phyloP scores from a whole-genome alignment of 2,888 invertebrate species.

The Megamerina dolium region DNA sequence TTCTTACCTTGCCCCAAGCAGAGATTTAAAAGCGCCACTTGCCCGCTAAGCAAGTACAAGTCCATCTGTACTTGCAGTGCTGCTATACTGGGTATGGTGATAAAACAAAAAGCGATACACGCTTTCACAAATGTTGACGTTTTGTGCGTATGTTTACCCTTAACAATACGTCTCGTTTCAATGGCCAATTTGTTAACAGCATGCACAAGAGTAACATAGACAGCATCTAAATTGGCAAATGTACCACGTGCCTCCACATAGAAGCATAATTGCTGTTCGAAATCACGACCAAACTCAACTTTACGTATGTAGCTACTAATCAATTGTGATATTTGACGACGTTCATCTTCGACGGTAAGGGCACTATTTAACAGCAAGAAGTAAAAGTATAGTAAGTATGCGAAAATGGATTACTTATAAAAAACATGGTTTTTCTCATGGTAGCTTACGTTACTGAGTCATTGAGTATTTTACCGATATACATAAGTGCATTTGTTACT shows the following conservation, averaged over 20 bases:
- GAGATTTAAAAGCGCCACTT: slow-evolving; percentile 81
- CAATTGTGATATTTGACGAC: slow-evolving; percentile 74
- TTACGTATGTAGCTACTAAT: slow-evolving; percentile 74
- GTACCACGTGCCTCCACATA: slow-evolving; percentile 87
- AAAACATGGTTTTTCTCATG: background rate
- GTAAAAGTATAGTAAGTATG: too few species aligned
- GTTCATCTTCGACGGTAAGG: slow-evolving; percentile 87
- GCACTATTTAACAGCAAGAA: slow-evolving; percentile 56
- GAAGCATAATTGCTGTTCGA: slow-evolving; percentile 87
- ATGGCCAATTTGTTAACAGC: slow-evolving; percentile 76
- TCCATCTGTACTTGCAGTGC: slow-evolving; percentile 73
- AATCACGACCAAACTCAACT: slow-evolving; percentile 77
- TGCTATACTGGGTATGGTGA: slow-evolving; percentile 91
- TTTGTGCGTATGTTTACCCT: slow-evolving; percentile 65
- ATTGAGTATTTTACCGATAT: slow-evolving; percentile 82
- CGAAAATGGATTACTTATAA: too few species aligned
- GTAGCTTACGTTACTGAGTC: slow-evolving; percentile 80
- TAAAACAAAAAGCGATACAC: slow-evolving; percentile 91
- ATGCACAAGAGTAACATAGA: slow-evolving; percentile 81
- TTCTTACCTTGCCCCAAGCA: slow-evolving; percentile 81
- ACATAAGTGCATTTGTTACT: slow-evolving; percentile 81
- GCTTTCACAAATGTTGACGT: slow-evolving; percentile 85
- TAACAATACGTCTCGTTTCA: slow-evolving; percentile 61
- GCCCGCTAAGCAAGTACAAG: slow-evolving; percentile 80
- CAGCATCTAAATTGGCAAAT: slow-evolving; percentile 85